Evolutionary conservation across 2,113 vertebrate species (phyloP).

Genomic region (Aptenodytes patagonicus): DNA sequence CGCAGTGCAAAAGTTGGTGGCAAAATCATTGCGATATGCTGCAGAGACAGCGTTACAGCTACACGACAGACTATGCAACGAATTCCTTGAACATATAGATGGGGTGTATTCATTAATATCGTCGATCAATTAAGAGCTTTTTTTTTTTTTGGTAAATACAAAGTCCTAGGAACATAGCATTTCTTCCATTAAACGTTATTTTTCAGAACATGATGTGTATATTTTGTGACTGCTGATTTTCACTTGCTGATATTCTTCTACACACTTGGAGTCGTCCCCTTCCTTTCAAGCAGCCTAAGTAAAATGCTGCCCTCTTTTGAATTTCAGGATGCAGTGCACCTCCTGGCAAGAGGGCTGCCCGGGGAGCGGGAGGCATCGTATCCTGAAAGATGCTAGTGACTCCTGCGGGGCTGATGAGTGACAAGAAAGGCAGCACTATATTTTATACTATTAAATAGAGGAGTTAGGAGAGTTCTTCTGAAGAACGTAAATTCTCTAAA

Average conservation of each 20-base stretch:
- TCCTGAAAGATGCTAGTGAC: background rate
- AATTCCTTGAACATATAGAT: background rate
- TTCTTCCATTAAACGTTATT: background rate
- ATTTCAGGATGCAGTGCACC: slow-evolving; percentile 53
- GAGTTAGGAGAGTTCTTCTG: background rate
- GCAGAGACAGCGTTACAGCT: background rate
- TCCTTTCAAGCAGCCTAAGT: slow-evolving; percentile 51
- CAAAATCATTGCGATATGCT: background rate
- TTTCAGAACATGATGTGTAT: background rate
- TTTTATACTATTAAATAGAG: background rate
- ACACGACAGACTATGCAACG: background rate
- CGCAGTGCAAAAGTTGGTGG: background rate
- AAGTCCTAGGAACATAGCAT: background rate
- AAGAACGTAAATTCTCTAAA: background rate
- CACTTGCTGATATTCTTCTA: slow-evolving; percentile 23
- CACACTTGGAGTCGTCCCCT: background rate
- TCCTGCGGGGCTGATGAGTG: background rate
- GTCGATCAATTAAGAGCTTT: background rate
- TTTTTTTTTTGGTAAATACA: background rate
- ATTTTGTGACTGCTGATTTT: background rate
- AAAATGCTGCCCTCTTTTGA: slow-evolving; percentile 82
- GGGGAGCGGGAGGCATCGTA: background rate
- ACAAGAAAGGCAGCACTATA: background rate
- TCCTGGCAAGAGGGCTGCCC: background rate
- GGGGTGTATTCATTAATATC: background rate